These are phyloP conservation scores for Vireo altiloquus DNA, from an alignment of 2,113 vertebrate species.

Conservation along the genomic window DNA sequence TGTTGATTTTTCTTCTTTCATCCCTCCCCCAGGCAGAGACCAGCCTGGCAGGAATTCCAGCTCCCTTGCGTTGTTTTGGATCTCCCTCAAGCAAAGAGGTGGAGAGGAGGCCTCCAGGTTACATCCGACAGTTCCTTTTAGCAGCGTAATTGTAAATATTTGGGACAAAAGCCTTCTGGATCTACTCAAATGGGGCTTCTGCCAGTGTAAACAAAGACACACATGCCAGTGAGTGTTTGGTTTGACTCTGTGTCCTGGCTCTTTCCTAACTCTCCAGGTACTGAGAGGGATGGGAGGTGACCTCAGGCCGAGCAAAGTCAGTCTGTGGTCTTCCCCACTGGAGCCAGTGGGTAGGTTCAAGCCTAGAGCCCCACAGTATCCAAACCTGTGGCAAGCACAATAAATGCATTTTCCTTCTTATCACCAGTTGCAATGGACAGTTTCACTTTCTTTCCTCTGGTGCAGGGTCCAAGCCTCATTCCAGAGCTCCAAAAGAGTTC, in stretches of 20 bases:
- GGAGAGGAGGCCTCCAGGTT: background rate
- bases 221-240: background rate
- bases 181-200: background rate
- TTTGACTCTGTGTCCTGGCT: background rate
- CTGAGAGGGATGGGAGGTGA: background rate
- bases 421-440: background rate
- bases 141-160: background rate
- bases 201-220: background rate
- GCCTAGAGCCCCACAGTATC: background rate
- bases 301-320: background rate
- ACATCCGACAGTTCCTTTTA: background rate
- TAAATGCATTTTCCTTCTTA: background rate
- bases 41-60: background rate
- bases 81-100: background rate
- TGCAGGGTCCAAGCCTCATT: background rate
- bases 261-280: background rate
- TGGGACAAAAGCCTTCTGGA: conserved; percentile 37
- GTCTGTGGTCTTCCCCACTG: background rate
- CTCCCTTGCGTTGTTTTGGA: conserved; percentile 2
- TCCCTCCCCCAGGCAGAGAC: background rate
- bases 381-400: background rate
- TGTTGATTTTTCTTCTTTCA: background rate
- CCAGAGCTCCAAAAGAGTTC: background rate
- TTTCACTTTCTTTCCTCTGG: background rate
- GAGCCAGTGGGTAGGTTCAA: background rate